Base-by-base conservation (phyloP, 2,888 invertebrate species). In the Axea sp. region DNA sequence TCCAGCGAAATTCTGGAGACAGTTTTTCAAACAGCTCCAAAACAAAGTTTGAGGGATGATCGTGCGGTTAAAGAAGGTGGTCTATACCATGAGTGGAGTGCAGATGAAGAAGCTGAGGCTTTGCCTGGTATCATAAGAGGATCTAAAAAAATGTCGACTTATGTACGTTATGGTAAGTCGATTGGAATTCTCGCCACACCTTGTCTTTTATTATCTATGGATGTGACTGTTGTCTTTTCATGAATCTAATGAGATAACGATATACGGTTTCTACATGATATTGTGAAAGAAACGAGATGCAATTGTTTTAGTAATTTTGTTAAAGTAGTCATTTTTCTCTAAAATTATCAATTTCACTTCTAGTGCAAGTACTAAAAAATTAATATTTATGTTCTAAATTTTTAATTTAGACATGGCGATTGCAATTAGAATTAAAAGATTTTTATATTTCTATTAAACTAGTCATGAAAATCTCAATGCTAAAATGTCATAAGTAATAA, bases 121-220 rank as follows among this genome's bases (percentile, higher is more conserved):
- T 5, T 47, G 7, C 33, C 69, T 0, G 24, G 22, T 6, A 31
- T 49, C 4, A 5, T 15, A 43, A 12, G 4, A 67, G 2, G 1
- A n/a, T n/a, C n/a, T n/a, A 75, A 76, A 39, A 81, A 75, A 73
- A 80, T 51, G 67, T 24, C 37, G 49, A 83, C 81, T 73, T 87
- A 87, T 77, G 82, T 86, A 14, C 81, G 81, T 78, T 87, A 87
- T 77, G 86, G 87, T 86, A 81, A 84, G 85, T 22, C n/a, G 12
- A 51, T 19, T 12, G 33, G 26, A 19, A 24, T 24, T 55, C 35
- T 12, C 39, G 71, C 62, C 71, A 64, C 57, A 64, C 62, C 62
- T 71, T 82, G 74, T 78, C 72, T 64, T 64, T 76, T 80, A 77
- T 80, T 79, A 84, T 86, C 84, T 80, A 79, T 84, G 83, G 85